Base-by-base conservation (phyloP, 2,888 invertebrate genomes). In the Macropis europaea region DNA sequence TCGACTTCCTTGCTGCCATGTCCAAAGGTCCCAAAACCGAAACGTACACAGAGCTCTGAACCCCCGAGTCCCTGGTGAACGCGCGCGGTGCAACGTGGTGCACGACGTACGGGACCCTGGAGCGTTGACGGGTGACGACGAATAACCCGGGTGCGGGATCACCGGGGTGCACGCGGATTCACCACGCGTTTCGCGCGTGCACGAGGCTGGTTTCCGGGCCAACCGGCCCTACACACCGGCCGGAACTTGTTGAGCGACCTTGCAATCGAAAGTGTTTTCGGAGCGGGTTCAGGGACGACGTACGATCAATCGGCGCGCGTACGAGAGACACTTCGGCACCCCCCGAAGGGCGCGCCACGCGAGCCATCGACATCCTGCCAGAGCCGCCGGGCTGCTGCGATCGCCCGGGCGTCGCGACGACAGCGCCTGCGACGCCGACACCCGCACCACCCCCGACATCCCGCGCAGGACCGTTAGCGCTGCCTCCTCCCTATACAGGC, bases 341-440 rank as follows among this genome's bases (percentile, higher is more conserved):
- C 81, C 87, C 83, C 86, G 85, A 85, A 85, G 87, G 85, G 84
- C 83, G 87, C 87, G 80, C 78, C 78, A 82, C 84, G 81, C 85
- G 83, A 82, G 73, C 83, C 88, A 86, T 85, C 87, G 88, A 87
- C 88, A 87, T 88, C 86, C 86, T 84, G 85, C 84, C 82, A 79
- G 78, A 66, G 71, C 64, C 77, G 84, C 85, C 85, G 86, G 85
- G 85, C 86, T 81, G 83, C 87, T 84, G 85, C 86, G 87, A 87
- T 88, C 86, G 85, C 88, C 89, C 89, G 89, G 89, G 89, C 87
- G 86, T 84, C 79, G 84, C 86, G 86, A 86, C 85, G 82, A 82
- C 85, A 83, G 84, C 87, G 84, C 87, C 84, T 79, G 77, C 73
- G 70, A 75, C 77, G 77, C 79, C 81, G 78, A 64, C 71, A 71